Conservation (phyloP, 2,888 invertebrate species). For the Volucella inanis region DNA sequence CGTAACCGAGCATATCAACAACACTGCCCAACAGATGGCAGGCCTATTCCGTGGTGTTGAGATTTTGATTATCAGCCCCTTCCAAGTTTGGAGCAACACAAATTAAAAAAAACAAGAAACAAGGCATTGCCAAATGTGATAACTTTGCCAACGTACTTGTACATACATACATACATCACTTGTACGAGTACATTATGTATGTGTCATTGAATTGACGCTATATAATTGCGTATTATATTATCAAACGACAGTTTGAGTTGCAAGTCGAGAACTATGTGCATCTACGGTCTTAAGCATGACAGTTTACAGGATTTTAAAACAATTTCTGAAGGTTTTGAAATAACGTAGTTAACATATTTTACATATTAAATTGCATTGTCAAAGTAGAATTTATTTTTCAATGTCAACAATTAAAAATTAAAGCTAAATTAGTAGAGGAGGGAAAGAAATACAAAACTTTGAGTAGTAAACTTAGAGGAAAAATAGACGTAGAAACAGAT, state of each 20-base stretch:
- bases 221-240: conserved; percentile 8
- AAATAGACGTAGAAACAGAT: too few species aligned
- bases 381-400: too few species aligned
- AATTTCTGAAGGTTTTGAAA: too few species aligned
- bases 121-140: conserved; percentile 3
- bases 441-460: too few species aligned
- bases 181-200: too few species aligned
- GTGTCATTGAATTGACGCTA: conserved; percentile 16
- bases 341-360: too few species aligned
- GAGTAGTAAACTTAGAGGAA: too few species aligned
- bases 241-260: conserved; percentile 3
- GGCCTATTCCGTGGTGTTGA: conserved; percentile 12
- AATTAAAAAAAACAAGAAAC: conserved; percentile 5
- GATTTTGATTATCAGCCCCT: conserved; percentile 12
- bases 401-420: too few species aligned
- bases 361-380: too few species aligned
- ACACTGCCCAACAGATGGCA: conserved; percentile 20
- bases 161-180: too few species aligned
- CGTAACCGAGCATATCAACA: neutral
- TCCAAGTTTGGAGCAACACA: neutral
- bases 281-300: neutral
- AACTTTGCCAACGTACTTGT: neutral
- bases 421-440: too few species aligned
- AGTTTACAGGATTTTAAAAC: too few species aligned
- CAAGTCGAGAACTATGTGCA: conserved; percentile 6